These are phyloP conservation scores for Papilio polyxenes DNA, from an alignment of 1,140 invertebrate species.

Conservation along the genomic window DNA sequence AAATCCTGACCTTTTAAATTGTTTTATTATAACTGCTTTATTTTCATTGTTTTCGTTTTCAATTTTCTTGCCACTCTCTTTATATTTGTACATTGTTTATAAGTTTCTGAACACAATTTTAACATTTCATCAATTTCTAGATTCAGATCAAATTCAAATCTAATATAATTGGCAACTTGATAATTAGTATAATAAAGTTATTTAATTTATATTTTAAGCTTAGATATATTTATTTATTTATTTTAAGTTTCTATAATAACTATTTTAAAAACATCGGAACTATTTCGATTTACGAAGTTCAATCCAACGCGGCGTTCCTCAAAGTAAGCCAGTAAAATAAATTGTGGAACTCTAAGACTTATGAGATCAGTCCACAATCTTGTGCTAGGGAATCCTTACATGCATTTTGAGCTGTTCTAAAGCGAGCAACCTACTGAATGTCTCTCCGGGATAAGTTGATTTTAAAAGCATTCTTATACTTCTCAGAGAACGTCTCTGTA, in stretches of 20 bases:
- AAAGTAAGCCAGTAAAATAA: slow-evolving; percentile 37
- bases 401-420: slow-evolving; percentile 31
- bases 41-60: neutral
- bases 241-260: neutral
- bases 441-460: slow-evolving; percentile 34
- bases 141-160: too few species aligned
- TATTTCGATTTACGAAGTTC: slow-evolving; percentile 34
- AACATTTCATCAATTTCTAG: too few species aligned
- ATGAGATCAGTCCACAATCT: slow-evolving; percentile 32
- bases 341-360: slow-evolving; percentile 37
- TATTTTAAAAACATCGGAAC: slow-evolving; percentile 27
- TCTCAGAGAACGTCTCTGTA: slow-evolving; percentile 4
- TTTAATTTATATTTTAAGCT: neutral
- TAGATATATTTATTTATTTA: neutral
- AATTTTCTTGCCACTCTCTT: neutral
- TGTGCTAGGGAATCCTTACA: slow-evolving; percentile 33
- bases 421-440: slow-evolving; percentile 22
- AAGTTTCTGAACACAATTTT: neutral
- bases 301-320: slow-evolving; percentile 8
- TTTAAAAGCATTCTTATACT: slow-evolving; percentile 32
- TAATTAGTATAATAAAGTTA: neutral
- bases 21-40: slow-evolving; percentile 2
- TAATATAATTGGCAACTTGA: too few species aligned
- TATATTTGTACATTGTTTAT: neutral
- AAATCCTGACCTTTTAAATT: slow-evolving; percentile 9